Evolutionary conservation across 1,140 invertebrate genomes (phyloP).

Genomic region (Caenorhabditis remanei): DNA sequence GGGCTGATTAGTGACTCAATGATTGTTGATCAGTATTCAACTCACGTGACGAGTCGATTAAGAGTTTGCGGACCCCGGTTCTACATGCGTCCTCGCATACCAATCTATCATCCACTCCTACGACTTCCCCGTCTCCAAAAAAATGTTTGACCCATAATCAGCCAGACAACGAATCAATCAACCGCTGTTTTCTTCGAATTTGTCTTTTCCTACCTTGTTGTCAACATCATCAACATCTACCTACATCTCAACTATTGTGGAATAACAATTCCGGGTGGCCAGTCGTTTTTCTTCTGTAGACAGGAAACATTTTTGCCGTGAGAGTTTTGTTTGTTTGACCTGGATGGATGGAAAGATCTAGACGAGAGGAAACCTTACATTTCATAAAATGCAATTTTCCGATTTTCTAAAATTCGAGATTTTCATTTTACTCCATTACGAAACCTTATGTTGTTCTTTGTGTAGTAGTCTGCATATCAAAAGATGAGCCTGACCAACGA

Average conservation of each 20-base stretch:
- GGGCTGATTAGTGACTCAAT: conserved; percentile 19
- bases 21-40: conserved; percentile 46
- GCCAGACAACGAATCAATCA: conserved; percentile 48
- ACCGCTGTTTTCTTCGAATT: conserved; percentile 21
- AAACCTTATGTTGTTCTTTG: conserved; percentile 10
- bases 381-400: background rate
- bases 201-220: background rate
- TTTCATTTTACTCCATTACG: background rate
- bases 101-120: conserved; percentile 43
- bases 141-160: conserved; percentile 34
- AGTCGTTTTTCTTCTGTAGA: background rate
- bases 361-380: background rate
- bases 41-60: conserved; percentile 34
- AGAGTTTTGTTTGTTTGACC: conserved; percentile 35
- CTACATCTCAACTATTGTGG: background rate
- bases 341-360: conserved; percentile 17
- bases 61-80: background rate
- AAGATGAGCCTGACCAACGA: background rate
- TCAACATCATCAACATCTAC: background rate
- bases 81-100: conserved; percentile 22
- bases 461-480: background rate
- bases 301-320: conserved; percentile 14
- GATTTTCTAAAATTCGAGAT: conserved; percentile 10
- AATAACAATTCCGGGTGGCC: conserved; percentile 18
- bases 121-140: conserved; percentile 6